Evolutionary conservation across 2,113 vertebrate genomes (phyloP).

Genomic region (Ophiodon elongatus): DNA sequence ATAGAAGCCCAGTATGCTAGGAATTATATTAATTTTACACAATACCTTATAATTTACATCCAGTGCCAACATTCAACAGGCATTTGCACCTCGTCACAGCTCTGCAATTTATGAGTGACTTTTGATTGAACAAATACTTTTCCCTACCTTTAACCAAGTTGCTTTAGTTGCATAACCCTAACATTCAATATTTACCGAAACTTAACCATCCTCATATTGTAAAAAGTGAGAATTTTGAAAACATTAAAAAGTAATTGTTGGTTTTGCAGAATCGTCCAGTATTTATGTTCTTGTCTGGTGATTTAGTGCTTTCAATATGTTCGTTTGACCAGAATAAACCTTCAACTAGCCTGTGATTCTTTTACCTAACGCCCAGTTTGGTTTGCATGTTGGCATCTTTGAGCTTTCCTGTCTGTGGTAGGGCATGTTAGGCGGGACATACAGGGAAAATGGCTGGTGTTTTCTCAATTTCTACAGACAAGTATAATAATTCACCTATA

Average conservation of each 20-base stretch:
- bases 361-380: not conserved
- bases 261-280: not conserved
- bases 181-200: not conserved
- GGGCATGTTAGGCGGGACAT: not conserved
- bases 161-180: not conserved
- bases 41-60: not conserved
- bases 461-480: no score
- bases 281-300: not conserved
- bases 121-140: not conserved
- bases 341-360: not conserved
- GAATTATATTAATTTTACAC: not conserved
- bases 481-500: not conserved
- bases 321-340: not conserved
- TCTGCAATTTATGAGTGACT: not conserved
- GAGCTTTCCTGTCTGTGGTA: not conserved
- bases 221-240: not conserved
- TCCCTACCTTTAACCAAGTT: not conserved
- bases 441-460: not conserved
- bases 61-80: not conserved
- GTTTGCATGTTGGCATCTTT: not conserved
- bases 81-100: not conserved
- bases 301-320: not conserved
- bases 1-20: not conserved
- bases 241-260: not conserved
- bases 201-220: not conserved